Evolutionary conservation across 2,113 vertebrate genomes (phyloP).

Genomic region (Python bivittatus): DNA sequence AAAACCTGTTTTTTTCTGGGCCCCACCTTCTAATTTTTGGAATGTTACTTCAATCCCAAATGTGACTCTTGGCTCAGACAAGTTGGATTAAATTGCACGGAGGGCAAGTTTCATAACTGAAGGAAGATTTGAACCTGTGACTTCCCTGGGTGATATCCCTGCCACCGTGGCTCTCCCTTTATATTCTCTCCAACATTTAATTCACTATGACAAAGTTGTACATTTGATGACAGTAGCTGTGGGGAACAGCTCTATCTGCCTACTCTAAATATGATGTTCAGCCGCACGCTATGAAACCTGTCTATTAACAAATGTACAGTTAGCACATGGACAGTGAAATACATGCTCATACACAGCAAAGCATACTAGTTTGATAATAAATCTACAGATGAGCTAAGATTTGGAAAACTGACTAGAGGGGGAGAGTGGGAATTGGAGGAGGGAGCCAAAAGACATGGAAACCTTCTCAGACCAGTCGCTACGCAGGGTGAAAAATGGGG

Average conservation of each 20-base stretch:
- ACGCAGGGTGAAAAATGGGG: background rate
- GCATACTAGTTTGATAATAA: conserved; percentile 44
- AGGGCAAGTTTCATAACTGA: background rate
- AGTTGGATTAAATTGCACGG: too few species aligned
- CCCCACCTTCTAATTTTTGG: too few species aligned
- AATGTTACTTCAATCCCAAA: too few species aligned
- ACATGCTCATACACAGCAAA: conserved; percentile 35
- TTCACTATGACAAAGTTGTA: background rate
- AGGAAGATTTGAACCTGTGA: background rate
- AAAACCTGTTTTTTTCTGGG: too few species aligned
- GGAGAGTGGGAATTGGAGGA: conserved; percentile 57
- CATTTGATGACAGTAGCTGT: too few species aligned
- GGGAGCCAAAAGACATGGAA: background rate
- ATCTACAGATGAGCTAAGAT: conserved; percentile 78
- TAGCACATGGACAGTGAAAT: conserved; percentile 50
- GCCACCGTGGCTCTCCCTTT: background rate
- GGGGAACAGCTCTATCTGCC: background rate
- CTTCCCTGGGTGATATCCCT: background rate
- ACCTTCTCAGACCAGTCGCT: too few species aligned
- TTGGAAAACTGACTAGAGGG: conserved; percentile 60
- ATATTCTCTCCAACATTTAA: background rate
- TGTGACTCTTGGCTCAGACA: too few species aligned
- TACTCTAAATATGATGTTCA: conserved; percentile 49
- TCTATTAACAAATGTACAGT: conserved; percentile 59
- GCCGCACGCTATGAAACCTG: conserved; percentile 6